Base-by-base conservation (phyloP, 2,797 vertebrate genomes). In the Brotula barbata region DNA sequence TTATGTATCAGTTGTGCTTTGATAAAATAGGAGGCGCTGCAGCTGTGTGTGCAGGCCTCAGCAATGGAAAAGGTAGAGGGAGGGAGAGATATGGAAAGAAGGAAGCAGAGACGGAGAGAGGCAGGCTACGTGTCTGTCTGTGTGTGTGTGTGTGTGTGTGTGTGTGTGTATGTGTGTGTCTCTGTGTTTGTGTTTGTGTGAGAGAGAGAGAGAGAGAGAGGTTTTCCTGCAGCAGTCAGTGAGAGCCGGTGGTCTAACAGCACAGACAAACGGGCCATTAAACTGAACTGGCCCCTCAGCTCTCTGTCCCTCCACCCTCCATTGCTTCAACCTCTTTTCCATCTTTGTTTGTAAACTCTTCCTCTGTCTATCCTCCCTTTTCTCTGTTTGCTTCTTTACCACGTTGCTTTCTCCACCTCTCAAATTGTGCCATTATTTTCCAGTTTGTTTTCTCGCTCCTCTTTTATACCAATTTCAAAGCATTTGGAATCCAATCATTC, bases 201-300 rank as follows among this genome's bases (percentile, higher is more conserved):
- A 42, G 37, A 49, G 14, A 42, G 56, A 54, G 67, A 49, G 56
- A 58, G 51, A 40, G 25, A 28, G 48, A 23, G 44, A 58, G 63
- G 64, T 72, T 83, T 81, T 78, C 66, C 69, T 75, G 63, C 68
- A 74, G 69, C 68, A 71, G 71, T 75, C 69, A 61, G 68, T 72
- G 65, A 80, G 77, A 79, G 70, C 78, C 49, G 81, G 82, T 83
- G 83, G 87, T 88, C 84, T 77, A 23, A 73, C 68, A 55, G 77
- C 44, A 51, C 77, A 87, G 85, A 89, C 86, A 87, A 86, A 82
- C 59, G 52, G 69, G 56, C 83, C 85, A 82, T 89, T 89, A 89
- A 67, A 84, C 47, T 65, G 74, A 62, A 79, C 77, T 51, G 75
- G 74, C 64, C 55, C 58, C 49, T 74, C 49, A 55, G 66, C 70